Percentiles rank a stretch among this genome's conserved stretches.
Conservation (phyloP, 2,113 vertebrate species). For the Pogona vitticeps region DNA sequence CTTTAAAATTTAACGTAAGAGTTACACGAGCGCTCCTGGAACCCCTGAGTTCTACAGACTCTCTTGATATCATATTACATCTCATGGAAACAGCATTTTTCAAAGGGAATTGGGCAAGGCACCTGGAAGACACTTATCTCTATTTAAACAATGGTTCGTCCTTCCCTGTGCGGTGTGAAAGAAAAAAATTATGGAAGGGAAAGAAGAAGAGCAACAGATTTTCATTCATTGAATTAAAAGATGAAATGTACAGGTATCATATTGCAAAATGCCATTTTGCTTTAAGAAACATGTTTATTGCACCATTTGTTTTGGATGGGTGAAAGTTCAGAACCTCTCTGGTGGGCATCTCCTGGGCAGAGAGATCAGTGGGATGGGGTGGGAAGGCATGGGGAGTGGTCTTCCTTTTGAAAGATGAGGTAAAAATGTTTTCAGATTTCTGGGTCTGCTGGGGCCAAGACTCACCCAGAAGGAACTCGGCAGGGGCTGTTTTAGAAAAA, state of each 20-base stretch:
- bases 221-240: conserved; percentile 89
- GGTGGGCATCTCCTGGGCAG: conserved; percentile 55
- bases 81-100: not conserved
- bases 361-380: conserved; percentile 30
- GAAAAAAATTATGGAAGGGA: conserved; percentile 70
- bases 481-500: not conserved
- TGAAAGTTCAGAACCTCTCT: conserved; percentile 61
- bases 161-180: conserved; percentile 67
- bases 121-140: conserved; percentile 69
- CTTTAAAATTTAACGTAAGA: not conserved
- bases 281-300: conserved; percentile 75
- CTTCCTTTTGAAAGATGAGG: conserved; percentile 54
- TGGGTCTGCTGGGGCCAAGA: conserved; percentile 5
- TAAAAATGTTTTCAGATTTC: conserved; percentile 55
- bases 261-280: conserved; percentile 88
- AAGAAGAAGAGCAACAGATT: conserved; percentile 27
- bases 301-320: conserved; percentile 58
- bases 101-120: conserved; percentile 40
- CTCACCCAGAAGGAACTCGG: conserved; percentile 12
- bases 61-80: not conserved
- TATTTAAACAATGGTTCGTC: conserved; percentile 79
- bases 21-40: not conserved
- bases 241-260: conserved; percentile 89
- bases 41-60: not conserved
- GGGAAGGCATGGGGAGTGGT: conserved; percentile 23